These are phyloP conservation scores for Drosophila suzukii DNA, from an alignment of 1,140 invertebrate species.

Conservation along the genomic window DNA sequence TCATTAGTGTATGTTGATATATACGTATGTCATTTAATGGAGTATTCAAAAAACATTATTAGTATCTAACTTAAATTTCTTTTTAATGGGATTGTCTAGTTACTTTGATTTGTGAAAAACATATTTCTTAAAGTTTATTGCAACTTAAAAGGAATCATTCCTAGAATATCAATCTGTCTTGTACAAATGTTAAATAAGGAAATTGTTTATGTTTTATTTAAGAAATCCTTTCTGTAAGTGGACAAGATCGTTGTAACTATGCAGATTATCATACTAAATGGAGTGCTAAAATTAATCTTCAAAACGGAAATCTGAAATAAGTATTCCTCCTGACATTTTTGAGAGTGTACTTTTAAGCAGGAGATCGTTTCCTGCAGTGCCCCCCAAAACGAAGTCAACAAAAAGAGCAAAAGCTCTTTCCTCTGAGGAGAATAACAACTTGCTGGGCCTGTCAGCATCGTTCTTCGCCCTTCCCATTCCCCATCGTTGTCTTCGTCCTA, in stretches of 20 bases:
- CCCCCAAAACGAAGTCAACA: constrained; percentile 40
- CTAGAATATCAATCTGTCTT: neutral
- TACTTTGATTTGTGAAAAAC: no score
- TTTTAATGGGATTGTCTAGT: no score
- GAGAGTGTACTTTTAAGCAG: constrained; percentile 1
- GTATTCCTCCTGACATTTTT: neutral
- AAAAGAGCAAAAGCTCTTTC: constrained; percentile 11
- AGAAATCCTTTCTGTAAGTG: neutral
- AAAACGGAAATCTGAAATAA: neutral
- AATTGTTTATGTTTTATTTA: no score
- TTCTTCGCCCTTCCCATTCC: neutral
- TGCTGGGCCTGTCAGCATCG: constrained; percentile 22
- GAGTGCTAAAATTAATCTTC: no score
- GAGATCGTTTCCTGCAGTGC: constrained; percentile 60
- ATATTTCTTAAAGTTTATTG: no score
- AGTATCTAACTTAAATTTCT: no score
- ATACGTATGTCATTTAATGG: no score
- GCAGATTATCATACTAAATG: no score
- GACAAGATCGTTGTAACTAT: neutral
- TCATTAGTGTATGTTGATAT: no score
- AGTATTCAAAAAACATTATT: no score
- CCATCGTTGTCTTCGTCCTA: constrained; percentile 48
- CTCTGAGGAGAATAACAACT: constrained; percentile 21
- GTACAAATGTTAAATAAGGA: no score
- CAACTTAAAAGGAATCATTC: no score